Evolutionary conservation across 1,140 invertebrate species (phyloP), one percentile per base, ranked within the genome.

Genomic region (Hylyphantes graminicola): DNA sequence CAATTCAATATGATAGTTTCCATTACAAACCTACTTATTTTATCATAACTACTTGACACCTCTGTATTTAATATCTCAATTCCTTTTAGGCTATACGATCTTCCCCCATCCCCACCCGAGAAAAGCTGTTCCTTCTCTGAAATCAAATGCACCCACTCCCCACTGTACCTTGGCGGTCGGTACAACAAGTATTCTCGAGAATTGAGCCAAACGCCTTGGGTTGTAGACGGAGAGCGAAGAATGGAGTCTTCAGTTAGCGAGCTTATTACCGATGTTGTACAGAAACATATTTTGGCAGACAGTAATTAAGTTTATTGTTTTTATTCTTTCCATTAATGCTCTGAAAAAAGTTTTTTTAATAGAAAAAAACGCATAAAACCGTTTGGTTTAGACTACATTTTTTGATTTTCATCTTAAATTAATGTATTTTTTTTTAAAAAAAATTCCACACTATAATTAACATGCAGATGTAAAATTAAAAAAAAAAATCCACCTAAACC

Each of bases 191-290:
- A 94, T 88, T 96, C 94, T 17, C 92, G 97, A 73, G 91, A 93
- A 85, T 89, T 99, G 9, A 94, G 95, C 77, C 98, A 99, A 91
- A 98, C 97, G 0, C 97, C 97, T 0, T 99, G 97, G 97, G 89
- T 98, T 35, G 90, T 98, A 64, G 93, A 96, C 87, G 96, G 96
- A 0, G 92, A 93, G 86, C 92, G 94, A 80, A 93, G 94, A 86
- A 93, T 95, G 90, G 94, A 95, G 86, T 93, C 93, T 35, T 98
- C 97, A 0, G 95, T 99, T 0, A 95, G 98, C 90, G 97, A 99
- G 90, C 92, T 97, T 17, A 94, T 99, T 67, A 94, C 94, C 87
- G 90, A 92, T 70, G 89, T 64, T 88, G 90, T 87, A 88, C 92
- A 88, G 87, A 92, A 89, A 51, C 92, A 73, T 68, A 90, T 93